phyloP scores from a whole-genome alignment of 2,797 vertebrate genomes.

The Pseudomugil tenellus region DNA sequence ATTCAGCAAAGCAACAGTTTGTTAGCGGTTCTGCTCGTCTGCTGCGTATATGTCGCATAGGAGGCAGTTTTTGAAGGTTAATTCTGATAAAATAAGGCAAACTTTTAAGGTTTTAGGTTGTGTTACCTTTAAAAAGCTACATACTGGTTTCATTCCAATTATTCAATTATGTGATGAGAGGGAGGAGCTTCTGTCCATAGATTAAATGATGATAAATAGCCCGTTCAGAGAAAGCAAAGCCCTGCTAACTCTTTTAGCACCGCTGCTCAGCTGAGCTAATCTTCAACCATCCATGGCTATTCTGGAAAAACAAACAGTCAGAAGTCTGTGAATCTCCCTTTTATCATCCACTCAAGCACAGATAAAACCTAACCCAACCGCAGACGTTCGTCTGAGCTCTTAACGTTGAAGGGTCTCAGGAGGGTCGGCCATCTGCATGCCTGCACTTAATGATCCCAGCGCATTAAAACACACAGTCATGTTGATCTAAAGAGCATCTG shows the following conservation, averaged over 20 bases:
- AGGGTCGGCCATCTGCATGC: background rate
- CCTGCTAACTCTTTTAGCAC: too few species aligned
- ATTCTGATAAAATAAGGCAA: background rate
- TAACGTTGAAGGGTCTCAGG: background rate
- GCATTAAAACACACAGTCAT: constrained; percentile 1
- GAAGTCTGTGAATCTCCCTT: constrained; percentile 6
- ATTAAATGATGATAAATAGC: background rate
- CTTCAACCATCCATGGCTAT: too few species aligned
- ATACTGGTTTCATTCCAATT: background rate
- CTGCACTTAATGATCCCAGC: constrained; percentile 11
- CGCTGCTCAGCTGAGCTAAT: too few species aligned
- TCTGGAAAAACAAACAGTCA: too few species aligned
- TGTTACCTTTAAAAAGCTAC: background rate
- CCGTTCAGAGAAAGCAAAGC: background rate
- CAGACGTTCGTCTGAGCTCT: constrained; percentile 4
- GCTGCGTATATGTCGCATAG: background rate
- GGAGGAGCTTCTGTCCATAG: background rate
- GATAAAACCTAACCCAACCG: background rate
- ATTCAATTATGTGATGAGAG: background rate
- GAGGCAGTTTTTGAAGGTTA: background rate
- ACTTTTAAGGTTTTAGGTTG: too few species aligned
- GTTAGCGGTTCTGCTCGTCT: background rate
- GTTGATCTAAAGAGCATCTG: background rate
- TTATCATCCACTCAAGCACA: background rate
- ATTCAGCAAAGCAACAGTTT: background rate